Base-by-base conservation (phyloP, 2,113 vertebrate species). In the Loxodonta africana region DNA sequence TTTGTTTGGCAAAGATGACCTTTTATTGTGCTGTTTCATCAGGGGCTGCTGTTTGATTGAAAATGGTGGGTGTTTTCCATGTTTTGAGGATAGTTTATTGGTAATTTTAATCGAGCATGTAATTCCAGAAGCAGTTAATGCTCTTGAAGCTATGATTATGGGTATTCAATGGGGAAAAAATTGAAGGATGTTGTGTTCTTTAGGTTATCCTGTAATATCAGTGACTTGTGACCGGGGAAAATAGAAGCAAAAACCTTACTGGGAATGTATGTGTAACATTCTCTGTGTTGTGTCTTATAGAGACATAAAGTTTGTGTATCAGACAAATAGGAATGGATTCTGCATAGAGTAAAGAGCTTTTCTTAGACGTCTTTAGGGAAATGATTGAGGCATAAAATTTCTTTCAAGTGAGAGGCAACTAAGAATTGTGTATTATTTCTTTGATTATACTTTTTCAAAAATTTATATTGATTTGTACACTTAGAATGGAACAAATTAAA, bases 1-100 rank as follows among this genome's bases (percentile, higher is more conserved):
- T 97, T 95, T 98, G 88, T 98, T 98, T 98, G 97, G 71, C 48
- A 91, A 89, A 97, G 97, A 65, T 97, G 95, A 98, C 93, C 97
- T 98, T 53, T 96, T 95, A 60, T 85, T 97, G 74, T 63, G 86
- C n/a, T 83, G 26, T 98, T 98, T 98, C 95, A 94, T 97, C 96
- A 98, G 51, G 62, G 23, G 3, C 90, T 51, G 74, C 63, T 95
- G 33, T 96, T 97, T 96, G 94, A 48, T 95, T 88, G 88, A 90
- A 97, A 63, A 82, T 95, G 71, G 62, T 96, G 46, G 62, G 37
- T 15, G 60, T 71, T 93, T 96, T 88, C 63, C 12, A 6, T 78
- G 6, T 89, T 11, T 91, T 77, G 46, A 95, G 17, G 95, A 81
- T 89, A 94, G 26, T 84, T 96, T 94, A 44, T 91, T 74, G 83